Base-by-base conservation (phyloP, 2,113 vertebrate species). In the human region DNA sequence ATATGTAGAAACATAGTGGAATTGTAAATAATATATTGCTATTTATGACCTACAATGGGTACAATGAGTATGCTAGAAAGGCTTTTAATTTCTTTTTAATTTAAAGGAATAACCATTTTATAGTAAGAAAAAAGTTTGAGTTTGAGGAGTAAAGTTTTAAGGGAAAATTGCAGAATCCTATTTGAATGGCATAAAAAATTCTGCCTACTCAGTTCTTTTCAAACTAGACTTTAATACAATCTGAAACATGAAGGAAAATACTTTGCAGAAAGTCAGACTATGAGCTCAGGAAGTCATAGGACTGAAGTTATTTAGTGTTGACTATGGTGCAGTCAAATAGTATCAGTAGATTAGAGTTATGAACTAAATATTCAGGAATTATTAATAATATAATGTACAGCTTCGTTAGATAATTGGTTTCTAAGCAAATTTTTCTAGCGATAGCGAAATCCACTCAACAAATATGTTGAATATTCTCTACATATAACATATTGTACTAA, bases 241-340 rank as follows among this genome's bases (percentile, higher is more conserved):
- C 72, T 97, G 55, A 96, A 95, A 79, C 14, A 78, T 55, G 17
- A 95, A 85, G 73, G 32, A 80, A 79, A 94, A 72, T 50, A 43
- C 35, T 76, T 93, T 83, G 8, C 50, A 35, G 57, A 86, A 95
- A 86, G 17, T 64, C 27, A 76, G 32, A 35, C 50, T 48, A 43
- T 78, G 25, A 88, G 22, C 12, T 95, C 57, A 48, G 35, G 17
- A 89, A 76, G 22, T 55, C n/a, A 20, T 25, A 48, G 18, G 25
- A 3, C 72, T 55, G 2, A 80, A 66, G 40, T 91, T 9, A 64
- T 30, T 45, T 57, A 85, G 4, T 70, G 10, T 76, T 93, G 43
- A 52, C 4, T 52, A 13, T 90, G n/a, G 6, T 80, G 4, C 2
- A 20, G 20, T 68, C 30, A 96, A 85, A 83, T 57, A 93, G 2